Evolutionary conservation across 2,113 vertebrate genomes (phyloP).

Genomic region (Silurus meridionalis): DNA sequence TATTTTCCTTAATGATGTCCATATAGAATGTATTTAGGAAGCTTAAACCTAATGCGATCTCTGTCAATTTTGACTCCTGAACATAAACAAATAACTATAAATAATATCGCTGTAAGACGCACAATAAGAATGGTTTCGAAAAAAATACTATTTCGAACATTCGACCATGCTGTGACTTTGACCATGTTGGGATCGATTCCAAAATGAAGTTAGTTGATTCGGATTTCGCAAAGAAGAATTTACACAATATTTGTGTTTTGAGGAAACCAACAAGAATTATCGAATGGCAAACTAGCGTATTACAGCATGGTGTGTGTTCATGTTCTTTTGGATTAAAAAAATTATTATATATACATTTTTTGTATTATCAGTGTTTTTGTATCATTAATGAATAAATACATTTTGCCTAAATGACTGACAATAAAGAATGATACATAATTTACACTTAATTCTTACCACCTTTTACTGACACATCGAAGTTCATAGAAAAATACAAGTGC

Average conservation of each 20-base stretch:
- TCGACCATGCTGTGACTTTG: not conserved
- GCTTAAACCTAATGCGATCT: not conserved
- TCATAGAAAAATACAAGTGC: not conserved
- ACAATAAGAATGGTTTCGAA: too few species aligned
- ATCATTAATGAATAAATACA: too few species aligned
- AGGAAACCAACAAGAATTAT: not conserved
- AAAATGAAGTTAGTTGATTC: not conserved
- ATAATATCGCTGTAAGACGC: not conserved
- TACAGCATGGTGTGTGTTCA: not conserved
- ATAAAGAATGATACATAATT: not conserved
- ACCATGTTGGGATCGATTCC: not conserved
- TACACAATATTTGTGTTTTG: too few species aligned
- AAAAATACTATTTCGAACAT: not conserved
- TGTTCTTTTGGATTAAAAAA: not conserved
- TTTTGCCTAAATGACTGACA: not conserved
- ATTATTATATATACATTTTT: not conserved
- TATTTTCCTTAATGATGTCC: not conserved
- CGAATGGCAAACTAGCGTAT: not conserved
- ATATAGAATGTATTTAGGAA: not conserved
- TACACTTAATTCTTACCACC: not conserved
- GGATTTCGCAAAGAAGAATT: not conserved
- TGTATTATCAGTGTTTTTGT: not conserved
- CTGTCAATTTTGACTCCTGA: not conserved
- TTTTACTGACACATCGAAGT: too few species aligned
- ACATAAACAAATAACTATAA: not conserved